Percentiles rank a stretch among this genome's conserved stretches.
Evolutionary conservation across 2,797 vertebrate genomes (phyloP).

Genomic region (Hapalemur alaotrensis): DNA sequence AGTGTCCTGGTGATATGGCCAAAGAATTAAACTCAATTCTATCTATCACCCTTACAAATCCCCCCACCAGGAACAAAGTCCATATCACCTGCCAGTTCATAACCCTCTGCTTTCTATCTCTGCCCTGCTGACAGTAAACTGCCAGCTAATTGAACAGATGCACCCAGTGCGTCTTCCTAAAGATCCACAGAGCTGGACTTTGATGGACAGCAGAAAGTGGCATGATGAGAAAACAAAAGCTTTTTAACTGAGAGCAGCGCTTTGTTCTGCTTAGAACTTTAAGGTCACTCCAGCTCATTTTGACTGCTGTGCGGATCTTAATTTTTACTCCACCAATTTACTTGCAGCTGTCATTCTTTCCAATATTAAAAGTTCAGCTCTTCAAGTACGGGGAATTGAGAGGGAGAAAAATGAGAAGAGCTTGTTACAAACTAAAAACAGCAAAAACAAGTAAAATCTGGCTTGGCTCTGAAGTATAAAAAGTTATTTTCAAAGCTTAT

Average conservation of each 20-base stretch:
- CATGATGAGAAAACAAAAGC: conserved; percentile 47
- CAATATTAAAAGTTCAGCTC: conserved; percentile 69
- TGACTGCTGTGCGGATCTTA: conserved; percentile 50
- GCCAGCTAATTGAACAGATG: conserved; percentile 63
- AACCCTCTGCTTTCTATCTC: conserved; percentile 22
- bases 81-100: conserved; percentile 1
- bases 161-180: conserved; percentile 24
- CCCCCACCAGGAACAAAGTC: background rate
- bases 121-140: conserved; percentile 40
- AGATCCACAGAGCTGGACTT: conserved; percentile 26
- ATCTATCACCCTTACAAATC: conserved; percentile 35
- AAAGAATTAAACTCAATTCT: conserved; percentile 36
- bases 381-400: background rate
- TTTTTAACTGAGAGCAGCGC: conserved; percentile 22
- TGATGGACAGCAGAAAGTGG: conserved; percentile 57
- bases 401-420: background rate
- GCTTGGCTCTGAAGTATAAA: conserved; percentile 70
- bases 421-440: conserved; percentile 67
- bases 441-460: conserved; percentile 70
- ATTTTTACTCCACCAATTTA: conserved; percentile 72
- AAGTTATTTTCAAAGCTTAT: conserved; percentile 80
- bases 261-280: conserved; percentile 60
- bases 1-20: background rate
- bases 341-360: conserved; percentile 71
- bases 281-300: conserved; percentile 66